Conservation (phyloP, 2,888 invertebrate genomes). For the Teinopalpus imperialis region DNA sequence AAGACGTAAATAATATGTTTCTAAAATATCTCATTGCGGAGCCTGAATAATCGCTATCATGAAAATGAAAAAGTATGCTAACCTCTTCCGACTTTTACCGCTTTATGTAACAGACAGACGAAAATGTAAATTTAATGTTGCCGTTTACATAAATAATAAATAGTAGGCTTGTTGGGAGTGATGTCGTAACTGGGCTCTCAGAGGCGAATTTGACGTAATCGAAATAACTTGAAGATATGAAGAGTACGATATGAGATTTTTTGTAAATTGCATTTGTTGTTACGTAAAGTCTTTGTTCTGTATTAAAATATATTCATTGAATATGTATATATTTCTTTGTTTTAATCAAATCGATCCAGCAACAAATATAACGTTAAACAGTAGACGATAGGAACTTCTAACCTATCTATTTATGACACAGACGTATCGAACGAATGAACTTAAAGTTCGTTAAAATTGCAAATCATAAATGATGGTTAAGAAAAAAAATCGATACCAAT, state of each 20-base stretch:
- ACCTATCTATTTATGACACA: no score
- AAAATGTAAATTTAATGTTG: conserved; percentile 39
- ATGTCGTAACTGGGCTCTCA: conserved; percentile 14
- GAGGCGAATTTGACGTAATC: conserved; percentile 23
- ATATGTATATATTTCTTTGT: no score
- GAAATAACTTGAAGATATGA: conserved; percentile 16
- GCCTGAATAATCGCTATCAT: no score
- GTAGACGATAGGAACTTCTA: no score
- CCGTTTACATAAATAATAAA: conserved; percentile 45
- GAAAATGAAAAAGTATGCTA: conserved; percentile 19
- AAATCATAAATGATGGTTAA: no score
- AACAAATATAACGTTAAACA: no score
- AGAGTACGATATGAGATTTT: conserved; percentile 6
- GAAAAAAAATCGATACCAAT: no score
- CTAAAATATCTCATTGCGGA: background rate
- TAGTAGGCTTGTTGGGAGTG: conserved; percentile 18
- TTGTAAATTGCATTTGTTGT: conserved; percentile 2
- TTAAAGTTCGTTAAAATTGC: no score
- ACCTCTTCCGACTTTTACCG: conserved; percentile 31
- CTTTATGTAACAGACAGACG: conserved; percentile 40
- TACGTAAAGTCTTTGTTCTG: conserved; percentile 16
- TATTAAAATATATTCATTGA: no score
- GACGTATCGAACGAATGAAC: no score
- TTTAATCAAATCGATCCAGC: no score
- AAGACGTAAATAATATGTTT: no score